Evolutionary conservation across 2,113 vertebrate genomes (phyloP).

Genomic region (Tyrannus savana): DNA sequence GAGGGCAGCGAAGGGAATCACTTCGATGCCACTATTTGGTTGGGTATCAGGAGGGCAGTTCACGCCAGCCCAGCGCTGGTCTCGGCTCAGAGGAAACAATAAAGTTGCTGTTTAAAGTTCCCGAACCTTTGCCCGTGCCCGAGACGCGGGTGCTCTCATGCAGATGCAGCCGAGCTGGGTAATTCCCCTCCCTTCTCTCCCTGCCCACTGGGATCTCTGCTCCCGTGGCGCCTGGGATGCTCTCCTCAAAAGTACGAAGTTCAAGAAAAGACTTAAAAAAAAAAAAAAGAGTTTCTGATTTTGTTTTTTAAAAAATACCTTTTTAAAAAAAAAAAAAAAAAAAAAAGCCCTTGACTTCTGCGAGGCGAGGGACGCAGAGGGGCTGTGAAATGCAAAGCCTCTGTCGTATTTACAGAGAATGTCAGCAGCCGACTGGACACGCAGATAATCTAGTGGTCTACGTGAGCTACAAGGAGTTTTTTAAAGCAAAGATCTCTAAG

Average conservation of each 20-base stretch:
- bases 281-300: background rate
- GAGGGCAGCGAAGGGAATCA: background rate
- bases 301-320: background rate
- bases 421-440: background rate
- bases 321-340: background rate
- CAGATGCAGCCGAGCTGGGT: background rate
- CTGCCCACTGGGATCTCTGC: background rate
- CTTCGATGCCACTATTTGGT: background rate
- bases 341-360: background rate
- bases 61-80: background rate
- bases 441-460: background rate
- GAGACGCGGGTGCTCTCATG: background rate
- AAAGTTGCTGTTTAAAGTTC: background rate
- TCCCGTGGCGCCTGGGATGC: background rate
- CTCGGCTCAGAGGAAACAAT: background rate
- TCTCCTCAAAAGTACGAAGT: background rate
- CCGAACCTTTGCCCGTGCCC: background rate
- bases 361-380: background rate
- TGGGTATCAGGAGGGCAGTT: background rate
- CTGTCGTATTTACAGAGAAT: background rate
- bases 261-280: background rate
- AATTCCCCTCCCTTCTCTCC: background rate
- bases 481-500: background rate
- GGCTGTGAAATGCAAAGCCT: background rate
- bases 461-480: background rate